A percentile compares a stretch with the other conserved stretches of the same genome.
Conservation (phyloP, 2,888 invertebrate genomes). For the Luffia ferchaultella region DNA sequence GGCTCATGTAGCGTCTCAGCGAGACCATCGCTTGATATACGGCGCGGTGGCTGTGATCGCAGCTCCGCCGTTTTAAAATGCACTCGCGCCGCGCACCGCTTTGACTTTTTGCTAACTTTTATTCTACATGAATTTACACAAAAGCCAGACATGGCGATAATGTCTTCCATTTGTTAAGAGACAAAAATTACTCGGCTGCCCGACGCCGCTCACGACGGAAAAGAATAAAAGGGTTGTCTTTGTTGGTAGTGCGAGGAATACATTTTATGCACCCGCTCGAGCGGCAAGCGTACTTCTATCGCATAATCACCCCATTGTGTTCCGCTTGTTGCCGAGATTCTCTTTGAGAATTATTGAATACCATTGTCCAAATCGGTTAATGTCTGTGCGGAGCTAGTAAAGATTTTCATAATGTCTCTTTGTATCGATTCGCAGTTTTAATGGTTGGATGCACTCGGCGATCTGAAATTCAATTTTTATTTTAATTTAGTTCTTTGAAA, state of each 20-base stretch:
- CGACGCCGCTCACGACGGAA: conserved; percentile 41
- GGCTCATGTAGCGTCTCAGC: too few relatives aligned
- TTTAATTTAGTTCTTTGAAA: too few relatives aligned
- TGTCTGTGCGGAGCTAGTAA: too few relatives aligned
- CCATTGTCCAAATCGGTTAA: neutral
- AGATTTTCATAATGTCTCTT: too few relatives aligned
- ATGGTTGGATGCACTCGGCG: too few relatives aligned
- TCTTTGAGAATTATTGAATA: neutral
- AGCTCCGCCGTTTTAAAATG: conserved; percentile 32
- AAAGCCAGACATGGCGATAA: conserved; percentile 53
- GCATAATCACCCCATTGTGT: conserved; percentile 29
- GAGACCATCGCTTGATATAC: neutral
- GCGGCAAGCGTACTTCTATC: conserved; percentile 13
- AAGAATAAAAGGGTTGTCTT: conserved; percentile 49
- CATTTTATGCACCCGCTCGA: conserved; percentile 43
- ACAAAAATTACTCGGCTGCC: conserved; percentile 41
- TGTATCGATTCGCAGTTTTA: too few relatives aligned
- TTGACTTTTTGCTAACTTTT: conserved; percentile 48
- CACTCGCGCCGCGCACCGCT: conserved; percentile 36
- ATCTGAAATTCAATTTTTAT: too few relatives aligned
- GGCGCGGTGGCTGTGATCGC: conserved; percentile 17
- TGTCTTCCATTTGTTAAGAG: conserved; percentile 59
- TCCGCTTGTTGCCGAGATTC: neutral
- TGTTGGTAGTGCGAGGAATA: conserved; percentile 41
- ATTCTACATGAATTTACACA: conserved; percentile 55